phyloP scores from a whole-genome alignment of 2,113 vertebrate genomes.

The Scortum barcoo region DNA sequence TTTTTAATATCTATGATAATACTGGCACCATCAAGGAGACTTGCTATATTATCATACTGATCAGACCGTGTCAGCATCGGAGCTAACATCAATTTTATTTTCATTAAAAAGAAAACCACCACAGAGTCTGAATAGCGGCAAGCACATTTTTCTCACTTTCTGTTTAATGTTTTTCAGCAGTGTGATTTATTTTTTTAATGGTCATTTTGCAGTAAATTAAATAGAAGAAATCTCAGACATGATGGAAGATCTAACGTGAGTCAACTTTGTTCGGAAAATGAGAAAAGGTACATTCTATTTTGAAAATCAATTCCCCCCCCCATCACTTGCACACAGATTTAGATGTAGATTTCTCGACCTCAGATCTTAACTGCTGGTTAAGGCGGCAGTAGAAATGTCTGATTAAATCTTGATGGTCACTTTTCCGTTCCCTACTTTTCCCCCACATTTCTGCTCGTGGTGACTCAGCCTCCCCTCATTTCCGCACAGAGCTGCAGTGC shows the following conservation, averaged over 20 bases:
- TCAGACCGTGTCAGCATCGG: conserved; percentile 1
- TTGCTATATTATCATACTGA: conserved; percentile 8
- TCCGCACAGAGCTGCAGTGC: conserved; percentile 21
- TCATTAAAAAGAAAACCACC: not conserved
- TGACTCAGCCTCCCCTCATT: conserved; percentile 42
- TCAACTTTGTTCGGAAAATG: not conserved
- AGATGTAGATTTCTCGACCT: not conserved
- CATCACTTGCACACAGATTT: not conserved
- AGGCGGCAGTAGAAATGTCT: not conserved
- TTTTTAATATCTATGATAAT: conserved; percentile 51
- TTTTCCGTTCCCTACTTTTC: not conserved
- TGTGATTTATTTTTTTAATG: not conserved
- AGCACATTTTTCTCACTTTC: too few relatives aligned
- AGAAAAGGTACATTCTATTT: not conserved
- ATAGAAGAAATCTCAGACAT: not conserved
- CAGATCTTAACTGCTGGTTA: not conserved
- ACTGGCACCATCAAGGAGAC: conserved; percentile 6
- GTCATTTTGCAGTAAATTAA: conserved; percentile 5
- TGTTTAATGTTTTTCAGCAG: not conserved
- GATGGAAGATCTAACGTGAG: not conserved
- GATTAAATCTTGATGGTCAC: conserved; percentile 24
- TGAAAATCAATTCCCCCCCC: not conserved
- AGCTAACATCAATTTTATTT: conserved; percentile 1
- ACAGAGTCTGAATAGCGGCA: not conserved
- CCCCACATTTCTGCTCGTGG: not conserved